phyloP scores from a whole-genome alignment of 2,113 vertebrate species.

The Triplophysa dalaica region DNA sequence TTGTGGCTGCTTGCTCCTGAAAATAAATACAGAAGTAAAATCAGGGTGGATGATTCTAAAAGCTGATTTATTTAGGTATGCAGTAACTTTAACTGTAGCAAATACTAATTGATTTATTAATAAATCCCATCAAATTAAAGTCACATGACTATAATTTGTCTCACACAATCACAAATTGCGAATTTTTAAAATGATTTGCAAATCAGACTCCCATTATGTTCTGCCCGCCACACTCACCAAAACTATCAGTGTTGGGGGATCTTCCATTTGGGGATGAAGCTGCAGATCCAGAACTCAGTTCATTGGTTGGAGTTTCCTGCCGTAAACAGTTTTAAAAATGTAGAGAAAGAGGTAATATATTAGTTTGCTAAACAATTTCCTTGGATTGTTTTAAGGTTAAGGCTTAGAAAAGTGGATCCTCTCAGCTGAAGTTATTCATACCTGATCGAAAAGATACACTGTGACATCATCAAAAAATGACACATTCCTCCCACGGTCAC shows the following conservation, averaged over 20 bases:
- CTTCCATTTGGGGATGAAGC: conserved; percentile 67
- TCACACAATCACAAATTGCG: neutral
- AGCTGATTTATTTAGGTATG: neutral
- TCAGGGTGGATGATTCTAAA: neutral
- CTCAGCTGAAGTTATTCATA: conserved; percentile 49
- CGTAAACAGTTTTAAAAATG: conserved; percentile 18
- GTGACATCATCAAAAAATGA: conserved; percentile 88
- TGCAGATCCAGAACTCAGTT: conserved; percentile 75
- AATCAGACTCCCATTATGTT: neutral
- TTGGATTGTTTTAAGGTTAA: neutral
- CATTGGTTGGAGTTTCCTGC: conserved; percentile 90
- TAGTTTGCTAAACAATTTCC: neutral
- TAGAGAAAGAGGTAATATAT: neutral
- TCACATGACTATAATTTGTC: too few relatives aligned
- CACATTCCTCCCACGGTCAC: conserved; percentile 85
- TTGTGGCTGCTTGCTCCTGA: conserved; percentile 78
- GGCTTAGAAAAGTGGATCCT: conserved; percentile 4
- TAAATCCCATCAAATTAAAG: neutral
- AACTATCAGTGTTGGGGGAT: conserved; percentile 67
- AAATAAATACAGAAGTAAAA: conserved; percentile 27
- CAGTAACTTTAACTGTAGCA: neutral
- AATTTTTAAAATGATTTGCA: neutral
- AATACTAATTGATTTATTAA: neutral
- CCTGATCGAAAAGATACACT: conserved; percentile 91
- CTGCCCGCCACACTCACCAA: conserved; percentile 63